These are phyloP conservation scores for Triops longicaudatus DNA, from an alignment of 1,140 invertebrate species.

Conservation along the genomic window DNA sequence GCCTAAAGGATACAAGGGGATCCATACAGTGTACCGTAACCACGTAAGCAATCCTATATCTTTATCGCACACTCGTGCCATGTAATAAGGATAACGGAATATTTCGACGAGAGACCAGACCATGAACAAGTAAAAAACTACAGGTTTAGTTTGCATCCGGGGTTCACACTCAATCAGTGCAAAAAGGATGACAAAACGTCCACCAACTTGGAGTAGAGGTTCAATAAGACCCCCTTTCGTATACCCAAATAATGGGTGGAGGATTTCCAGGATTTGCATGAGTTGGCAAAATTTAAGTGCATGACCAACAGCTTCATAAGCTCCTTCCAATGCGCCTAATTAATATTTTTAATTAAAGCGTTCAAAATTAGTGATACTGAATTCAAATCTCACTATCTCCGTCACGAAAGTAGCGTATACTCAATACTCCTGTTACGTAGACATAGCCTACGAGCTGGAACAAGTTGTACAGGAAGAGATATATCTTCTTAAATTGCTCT, in stretches of 20 bases:
- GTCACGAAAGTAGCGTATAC: constrained; percentile 61
- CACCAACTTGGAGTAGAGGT: constrained; percentile 52
- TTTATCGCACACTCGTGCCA: constrained; percentile 64
- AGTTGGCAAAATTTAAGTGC: constrained; percentile 74
- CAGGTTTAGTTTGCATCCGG: constrained; percentile 74
- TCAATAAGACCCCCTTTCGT: constrained; percentile 59
- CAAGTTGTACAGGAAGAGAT: constrained; percentile 81
- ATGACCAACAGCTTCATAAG: constrained; percentile 65
- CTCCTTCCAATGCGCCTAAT: constrained; percentile 56
- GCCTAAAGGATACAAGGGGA: constrained; percentile 81
- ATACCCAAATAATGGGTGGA: constrained; percentile 82
- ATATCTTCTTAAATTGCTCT: constrained; percentile 74
- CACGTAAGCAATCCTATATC: constrained; percentile 73
- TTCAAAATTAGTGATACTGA: background rate
- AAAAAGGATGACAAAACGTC: constrained; percentile 71
- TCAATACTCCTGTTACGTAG: constrained; percentile 66
- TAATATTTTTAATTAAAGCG: constrained; percentile 9
- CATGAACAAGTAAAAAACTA: constrained; percentile 76
- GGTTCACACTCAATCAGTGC: constrained; percentile 72
- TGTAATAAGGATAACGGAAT: constrained; percentile 84
- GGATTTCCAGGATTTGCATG: constrained; percentile 74
- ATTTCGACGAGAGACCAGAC: constrained; percentile 74
- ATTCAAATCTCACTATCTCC: constrained; percentile 49
- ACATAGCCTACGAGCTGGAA: constrained; percentile 81
- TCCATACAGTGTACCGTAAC: constrained; percentile 88